A percentile compares a stretch with the other conserved stretches of the same genome.
These are phyloP conservation scores for Chlorops oryzae DNA, from an alignment of 1,140 invertebrate genomes.

Conservation along the genomic window DNA sequence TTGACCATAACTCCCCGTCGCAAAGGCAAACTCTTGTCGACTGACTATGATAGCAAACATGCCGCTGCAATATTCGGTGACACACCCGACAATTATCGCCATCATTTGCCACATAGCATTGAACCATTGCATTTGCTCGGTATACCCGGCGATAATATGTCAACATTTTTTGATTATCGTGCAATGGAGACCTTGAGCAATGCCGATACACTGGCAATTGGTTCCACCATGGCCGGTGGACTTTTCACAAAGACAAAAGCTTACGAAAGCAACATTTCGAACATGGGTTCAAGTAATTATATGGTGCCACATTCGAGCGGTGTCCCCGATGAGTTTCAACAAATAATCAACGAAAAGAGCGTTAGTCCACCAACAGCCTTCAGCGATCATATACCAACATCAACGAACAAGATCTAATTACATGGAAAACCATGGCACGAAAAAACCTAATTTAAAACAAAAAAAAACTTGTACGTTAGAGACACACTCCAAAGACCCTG, in stretches of 20 bases:
- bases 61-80: constrained; percentile 8
- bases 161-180: constrained; percentile 23
- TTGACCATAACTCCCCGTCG: constrained; percentile 23
- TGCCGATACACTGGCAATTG: constrained; percentile 29
- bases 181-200: constrained; percentile 32
- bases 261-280: constrained; percentile 12
- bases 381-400: constrained; percentile 18
- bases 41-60: constrained; percentile 8
- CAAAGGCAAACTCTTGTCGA: constrained; percentile 19
- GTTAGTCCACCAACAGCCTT: constrained; percentile 35
- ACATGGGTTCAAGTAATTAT: background rate
- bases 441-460: too few species aligned
- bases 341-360: constrained; percentile 27
- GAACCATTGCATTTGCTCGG: constrained; percentile 25
- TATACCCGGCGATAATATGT: constrained; percentile 17
- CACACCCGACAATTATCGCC: constrained; percentile 19
- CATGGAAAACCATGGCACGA: too few species aligned
- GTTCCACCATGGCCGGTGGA: constrained; percentile 19
- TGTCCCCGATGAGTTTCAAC: constrained; percentile 21
- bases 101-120: constrained; percentile 24
- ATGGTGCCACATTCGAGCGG: too few species aligned
- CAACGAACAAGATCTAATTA: too few species aligned
- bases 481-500: too few species aligned
- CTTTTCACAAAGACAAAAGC: constrained; percentile 15
- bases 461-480: too few species aligned